These are phyloP conservation scores for Aradophagus sp. DNA, from an alignment of 1,140 invertebrate genomes.

Conservation along the genomic window DNA sequence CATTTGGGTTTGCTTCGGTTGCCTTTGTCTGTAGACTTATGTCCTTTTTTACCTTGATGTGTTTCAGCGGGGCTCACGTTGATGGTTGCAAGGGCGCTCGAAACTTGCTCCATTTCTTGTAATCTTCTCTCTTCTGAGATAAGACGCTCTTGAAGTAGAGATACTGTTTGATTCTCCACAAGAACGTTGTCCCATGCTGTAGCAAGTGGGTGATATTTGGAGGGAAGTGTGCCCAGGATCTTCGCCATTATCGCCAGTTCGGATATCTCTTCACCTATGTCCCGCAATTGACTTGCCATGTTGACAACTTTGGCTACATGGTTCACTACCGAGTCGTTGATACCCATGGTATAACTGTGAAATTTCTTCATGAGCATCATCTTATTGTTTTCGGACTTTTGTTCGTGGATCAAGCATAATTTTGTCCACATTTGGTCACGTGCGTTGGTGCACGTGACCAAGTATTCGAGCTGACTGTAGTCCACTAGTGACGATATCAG, in stretches of 20 bases:
- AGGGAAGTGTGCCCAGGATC: constrained; percentile 30
- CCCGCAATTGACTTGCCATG: constrained; percentile 17
- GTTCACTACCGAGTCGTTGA: constrained; percentile 5
- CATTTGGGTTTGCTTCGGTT: no score
- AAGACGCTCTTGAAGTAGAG: constrained; percentile 34
- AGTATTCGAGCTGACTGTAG: not conserved
- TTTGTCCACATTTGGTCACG: not conserved
- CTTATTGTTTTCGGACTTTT: constrained; percentile 4
- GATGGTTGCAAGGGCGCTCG: no score
- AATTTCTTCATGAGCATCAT: constrained; percentile 28
- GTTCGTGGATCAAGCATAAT: not conserved
- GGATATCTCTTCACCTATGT: constrained; percentile 21
- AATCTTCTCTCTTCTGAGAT: no score
- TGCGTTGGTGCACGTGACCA: not conserved
- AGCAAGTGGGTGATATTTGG: constrained; percentile 9
- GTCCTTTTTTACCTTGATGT: no score
- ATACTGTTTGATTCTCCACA: constrained; percentile 7
- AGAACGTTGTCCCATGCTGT: constrained; percentile 33
- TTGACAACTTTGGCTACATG: constrained; percentile 37
- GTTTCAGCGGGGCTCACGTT: no score
- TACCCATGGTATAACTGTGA: constrained; percentile 28
- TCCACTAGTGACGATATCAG: no score
- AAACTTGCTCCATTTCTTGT: no score
- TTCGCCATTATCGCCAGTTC: constrained; percentile 28
- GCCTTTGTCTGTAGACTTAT: no score